Evolutionary conservation across 2,113 vertebrate species (phyloP), one percentile per base, ranked within the genome.

Genomic region (Ctenodactylus gundi): DNA sequence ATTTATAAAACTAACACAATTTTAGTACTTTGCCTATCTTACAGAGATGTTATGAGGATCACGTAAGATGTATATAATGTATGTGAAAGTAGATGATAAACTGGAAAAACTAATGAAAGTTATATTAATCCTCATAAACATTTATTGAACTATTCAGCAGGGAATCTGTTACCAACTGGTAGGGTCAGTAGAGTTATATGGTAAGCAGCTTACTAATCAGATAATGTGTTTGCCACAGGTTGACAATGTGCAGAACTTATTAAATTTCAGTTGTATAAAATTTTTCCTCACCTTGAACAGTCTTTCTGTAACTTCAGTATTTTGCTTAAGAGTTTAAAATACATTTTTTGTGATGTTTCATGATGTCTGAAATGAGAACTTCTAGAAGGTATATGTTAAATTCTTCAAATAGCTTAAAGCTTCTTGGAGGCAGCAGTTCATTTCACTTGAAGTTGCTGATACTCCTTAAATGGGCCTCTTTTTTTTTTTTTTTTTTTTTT

Each of bases 41-140:
- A 57, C 6, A 78, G 55, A 51, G 21, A 10, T 62, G 27, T 62
- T 62, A 62, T 62, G 60, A 62, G 60, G 60, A 39, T 75, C 67
- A 68, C 77, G 53, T 86, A 67, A 90, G 60, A 44, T 8, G n/a
- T 44, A 41, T n/a, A n/a, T n/a, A 94, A 39, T 62, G 25, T 68
- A 5, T 62, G 25, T 92, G 70, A 92, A 78, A 65, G 25, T 86
- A 68, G 41, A 76, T 82, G 67, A 34, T 70, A 93, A 51, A 86
- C 85, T 90, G 70, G 60, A 83, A 21, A 85, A 85, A 68, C 23
- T 68, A 92, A 78, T 88, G 31, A 46, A 91, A 89, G 34, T 92
- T 84, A 51, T n/a, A 39, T 58, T 93, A 85, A 85, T 90, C 29
- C 15, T 86, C 58, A 80, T 6, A 65, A 58, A 57, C 49, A 93